Evolutionary conservation across 2,888 invertebrate species (phyloP).

Genomic region (Lutraria lutraria): DNA sequence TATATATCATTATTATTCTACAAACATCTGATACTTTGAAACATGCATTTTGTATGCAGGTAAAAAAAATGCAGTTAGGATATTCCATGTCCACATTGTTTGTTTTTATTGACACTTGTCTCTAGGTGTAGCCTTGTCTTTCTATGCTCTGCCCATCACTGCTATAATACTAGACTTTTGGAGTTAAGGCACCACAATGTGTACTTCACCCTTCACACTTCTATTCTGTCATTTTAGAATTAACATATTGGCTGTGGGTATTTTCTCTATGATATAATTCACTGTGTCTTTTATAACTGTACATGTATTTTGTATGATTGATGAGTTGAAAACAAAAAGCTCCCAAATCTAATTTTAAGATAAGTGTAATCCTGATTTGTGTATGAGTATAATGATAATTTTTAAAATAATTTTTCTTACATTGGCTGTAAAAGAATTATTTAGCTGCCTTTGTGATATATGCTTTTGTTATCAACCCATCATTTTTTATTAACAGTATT

Average conservation of each 20-base stretch:
- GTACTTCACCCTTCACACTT: background rate
- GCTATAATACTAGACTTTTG: background rate
- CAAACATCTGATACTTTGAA: background rate
- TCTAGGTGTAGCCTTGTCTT: background rate
- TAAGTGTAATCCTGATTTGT: no score
- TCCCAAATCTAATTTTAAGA: no score
- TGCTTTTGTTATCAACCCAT: no score
- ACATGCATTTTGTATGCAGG: background rate
- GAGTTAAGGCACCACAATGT: background rate
- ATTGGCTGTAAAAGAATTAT: no score
- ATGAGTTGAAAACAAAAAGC: no score
- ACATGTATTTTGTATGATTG: no score
- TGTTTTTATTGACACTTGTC: background rate
- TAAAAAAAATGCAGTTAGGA: background rate
- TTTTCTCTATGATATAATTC: background rate
- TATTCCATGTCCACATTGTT: background rate
- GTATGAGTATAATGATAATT: no score
- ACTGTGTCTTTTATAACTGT: background rate
- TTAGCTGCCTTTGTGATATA: no score
- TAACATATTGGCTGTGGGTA: background rate
- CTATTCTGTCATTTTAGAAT: background rate
- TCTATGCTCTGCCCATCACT: background rate
- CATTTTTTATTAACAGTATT: no score
- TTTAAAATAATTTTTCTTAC: no score
- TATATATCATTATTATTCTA: conserved; percentile 4